phyloP scores from a whole-genome alignment of 2,888 invertebrate species.

The Sphaerophoria taeniata region DNA sequence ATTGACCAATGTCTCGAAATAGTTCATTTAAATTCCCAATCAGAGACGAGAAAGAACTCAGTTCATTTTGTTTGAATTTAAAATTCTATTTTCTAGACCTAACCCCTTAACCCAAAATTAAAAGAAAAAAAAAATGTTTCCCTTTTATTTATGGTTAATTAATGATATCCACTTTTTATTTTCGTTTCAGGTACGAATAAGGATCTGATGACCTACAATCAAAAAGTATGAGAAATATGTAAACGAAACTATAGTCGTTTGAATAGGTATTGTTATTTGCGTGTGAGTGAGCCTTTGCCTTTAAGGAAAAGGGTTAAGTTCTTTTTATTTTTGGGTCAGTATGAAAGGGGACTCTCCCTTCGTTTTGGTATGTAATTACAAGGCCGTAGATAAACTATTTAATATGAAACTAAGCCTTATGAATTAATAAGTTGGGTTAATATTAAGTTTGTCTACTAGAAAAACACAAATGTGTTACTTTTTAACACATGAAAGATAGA shows the following conservation, averaged over 20 bases:
- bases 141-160: conserved; percentile 24
- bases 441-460: no score
- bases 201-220: background rate
- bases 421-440: no score
- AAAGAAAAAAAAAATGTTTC: background rate
- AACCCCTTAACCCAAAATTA: conserved; percentile 8
- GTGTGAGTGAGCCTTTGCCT: background rate
- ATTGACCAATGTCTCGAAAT: background rate
- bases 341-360: no score
- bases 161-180: conserved; percentile 3
- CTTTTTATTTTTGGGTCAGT: background rate
- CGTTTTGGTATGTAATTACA: no score
- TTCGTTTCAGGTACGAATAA: conserved; percentile 45
- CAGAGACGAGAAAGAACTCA: background rate
- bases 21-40: conserved; percentile 26
- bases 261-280: no score
- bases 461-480: no score
- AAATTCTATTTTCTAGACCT: background rate
- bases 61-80: background rate
- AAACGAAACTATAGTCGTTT: background rate
- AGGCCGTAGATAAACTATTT: no score
- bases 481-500: no score
- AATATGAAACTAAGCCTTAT: no score
- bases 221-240: background rate
- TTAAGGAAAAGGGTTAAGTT: background rate